Evolutionary conservation across 2,797 vertebrate genomes (phyloP), one percentile per base, ranked within the genome.

Genomic region (Knipowitschia caucasica): DNA sequence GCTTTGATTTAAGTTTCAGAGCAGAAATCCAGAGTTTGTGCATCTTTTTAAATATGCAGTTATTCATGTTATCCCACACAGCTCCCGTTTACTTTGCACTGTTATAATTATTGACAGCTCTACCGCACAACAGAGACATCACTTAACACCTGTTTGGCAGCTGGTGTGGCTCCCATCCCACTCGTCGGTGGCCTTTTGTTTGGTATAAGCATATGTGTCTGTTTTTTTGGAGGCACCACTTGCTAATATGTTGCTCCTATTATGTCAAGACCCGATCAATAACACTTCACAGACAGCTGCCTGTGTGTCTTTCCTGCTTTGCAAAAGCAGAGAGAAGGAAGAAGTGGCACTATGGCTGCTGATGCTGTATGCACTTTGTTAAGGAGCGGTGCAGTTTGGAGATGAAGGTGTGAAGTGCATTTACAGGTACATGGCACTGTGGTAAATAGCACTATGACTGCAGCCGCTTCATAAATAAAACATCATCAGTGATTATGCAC

Each of bases 121-220:
- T 35, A 11, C 18, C 20, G 43, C n/a, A 8, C 27, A 55, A 47
- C 24, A 38, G 45, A 56, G 23, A 43, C 0, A 25, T 52, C 30
- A 26, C 20, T 4, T 47, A 38, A 69, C 55, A 46, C 50, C 35
- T 46, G 55, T 33, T 62, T 15, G 26, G 55, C 62, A 63, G 62
- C 59, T 66, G 29, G 34, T 59, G 34, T 39, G 52, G 49, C 40
- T 50, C 23, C 30, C 44, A 55, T 59, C 39, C 12, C 7, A 4
- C 43, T 25, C 40, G 39, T 40, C 17, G 7, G 25, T 43, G 49
- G 39, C 29, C 34, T 63, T 50, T 50, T 51, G 49, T 60, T 57
- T 55, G 25, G 35, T 8, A 46, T n/a, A 44, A 49, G 14, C 30
- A 38, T 12, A 39, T 61, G 57, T 54, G 8, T 3, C 34, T 40